These are phyloP conservation scores for Calephelis virginiensis DNA, from an alignment of 1,140 invertebrate genomes.

Conservation along the genomic window DNA sequence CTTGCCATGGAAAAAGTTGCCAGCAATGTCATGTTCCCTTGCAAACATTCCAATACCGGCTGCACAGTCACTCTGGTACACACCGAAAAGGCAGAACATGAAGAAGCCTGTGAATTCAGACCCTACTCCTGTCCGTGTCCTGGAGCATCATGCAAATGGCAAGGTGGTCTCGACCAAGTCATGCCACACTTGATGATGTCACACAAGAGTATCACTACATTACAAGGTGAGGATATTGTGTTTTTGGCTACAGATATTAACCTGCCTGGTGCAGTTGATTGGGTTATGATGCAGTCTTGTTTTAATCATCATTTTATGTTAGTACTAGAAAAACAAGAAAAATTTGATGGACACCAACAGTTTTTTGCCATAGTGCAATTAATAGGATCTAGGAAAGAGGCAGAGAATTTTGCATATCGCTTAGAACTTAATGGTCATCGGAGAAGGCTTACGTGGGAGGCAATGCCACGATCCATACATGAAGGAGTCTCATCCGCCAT, in stretches of 20 bases:
- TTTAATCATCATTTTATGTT: slow-evolving; percentile 99
- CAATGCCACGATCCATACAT: slow-evolving; percentile 98
- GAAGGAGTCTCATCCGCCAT: slow-evolving; percentile 99
- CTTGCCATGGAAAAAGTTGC: slow-evolving; percentile 99
- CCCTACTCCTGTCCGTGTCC: slow-evolving; percentile 99
- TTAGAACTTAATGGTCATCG: slow-evolving; percentile 97
- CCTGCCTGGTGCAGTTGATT: slow-evolving; percentile 99
- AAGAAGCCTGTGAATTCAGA: slow-evolving; percentile 98
- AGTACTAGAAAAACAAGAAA: slow-evolving; percentile 99
- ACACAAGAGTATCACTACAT: slow-evolving; percentile 99
- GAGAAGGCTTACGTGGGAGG: slow-evolving; percentile 98
- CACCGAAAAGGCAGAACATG: slow-evolving; percentile 98
- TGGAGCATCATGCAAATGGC: slow-evolving; percentile 99
- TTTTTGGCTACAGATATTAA: slow-evolving; percentile 99
- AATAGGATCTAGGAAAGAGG: slow-evolving; percentile 98
- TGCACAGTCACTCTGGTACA: slow-evolving; percentile 95
- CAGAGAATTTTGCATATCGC: slow-evolving; percentile 99
- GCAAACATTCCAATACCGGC: slow-evolving; percentile 98
- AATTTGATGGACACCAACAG: slow-evolving; percentile 97
- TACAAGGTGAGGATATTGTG: slow-evolving; percentile 98
- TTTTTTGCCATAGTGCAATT: slow-evolving; percentile 99
- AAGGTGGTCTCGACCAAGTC: slow-evolving; percentile 94
- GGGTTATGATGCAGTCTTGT: slow-evolving; percentile 99
- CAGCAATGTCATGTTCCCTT: slow-evolving; percentile 98
- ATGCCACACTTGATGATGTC: slow-evolving; percentile 98